Conservation (phyloP, 2,888 invertebrate species). For the Cryptophagus acutangulus region DNA sequence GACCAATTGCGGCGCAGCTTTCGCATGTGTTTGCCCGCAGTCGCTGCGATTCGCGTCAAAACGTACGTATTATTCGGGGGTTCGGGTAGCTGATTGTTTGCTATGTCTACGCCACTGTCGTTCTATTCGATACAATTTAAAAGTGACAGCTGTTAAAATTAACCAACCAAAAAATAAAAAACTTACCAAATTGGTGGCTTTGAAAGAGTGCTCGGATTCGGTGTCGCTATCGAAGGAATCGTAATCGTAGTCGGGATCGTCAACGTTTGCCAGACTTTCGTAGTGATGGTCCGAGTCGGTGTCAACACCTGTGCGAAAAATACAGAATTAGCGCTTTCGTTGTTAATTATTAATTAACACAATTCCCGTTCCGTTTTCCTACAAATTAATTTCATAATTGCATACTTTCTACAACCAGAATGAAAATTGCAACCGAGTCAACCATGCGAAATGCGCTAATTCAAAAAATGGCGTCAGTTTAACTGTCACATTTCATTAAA, state of each 20-base stretch:
- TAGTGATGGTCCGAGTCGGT: conserved; percentile 66
- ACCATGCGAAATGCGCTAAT: too few relatives aligned
- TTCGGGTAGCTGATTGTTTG: conserved; percentile 55
- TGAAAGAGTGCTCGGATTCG: conserved; percentile 52
- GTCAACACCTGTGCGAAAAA: conserved; percentile 4
- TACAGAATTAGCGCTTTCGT: too few relatives aligned
- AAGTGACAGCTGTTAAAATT: background rate
- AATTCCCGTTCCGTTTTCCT: too few relatives aligned
- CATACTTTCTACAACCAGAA: too few relatives aligned
- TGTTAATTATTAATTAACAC: too few relatives aligned
- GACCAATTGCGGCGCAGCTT: conserved; percentile 62
- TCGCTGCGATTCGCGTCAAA: conserved; percentile 60
- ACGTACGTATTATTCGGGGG: conserved; percentile 56
- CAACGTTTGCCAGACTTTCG: conserved; percentile 55
- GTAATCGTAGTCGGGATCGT: conserved; percentile 53
- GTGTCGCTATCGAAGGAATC: conserved; percentile 70
- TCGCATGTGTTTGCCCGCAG: conserved; percentile 59
- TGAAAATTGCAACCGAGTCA: too few relatives aligned
- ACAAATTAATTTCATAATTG: too few relatives aligned
- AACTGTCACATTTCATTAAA: too few relatives aligned
- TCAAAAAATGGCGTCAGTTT: too few relatives aligned
- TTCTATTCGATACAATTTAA: conserved; percentile 34
- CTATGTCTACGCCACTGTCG: conserved; percentile 52
- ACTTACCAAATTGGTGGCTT: conserved; percentile 35
- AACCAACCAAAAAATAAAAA: background rate